Conservation (phyloP, 2,113 vertebrate genomes). For the Lagopus muta region DNA sequence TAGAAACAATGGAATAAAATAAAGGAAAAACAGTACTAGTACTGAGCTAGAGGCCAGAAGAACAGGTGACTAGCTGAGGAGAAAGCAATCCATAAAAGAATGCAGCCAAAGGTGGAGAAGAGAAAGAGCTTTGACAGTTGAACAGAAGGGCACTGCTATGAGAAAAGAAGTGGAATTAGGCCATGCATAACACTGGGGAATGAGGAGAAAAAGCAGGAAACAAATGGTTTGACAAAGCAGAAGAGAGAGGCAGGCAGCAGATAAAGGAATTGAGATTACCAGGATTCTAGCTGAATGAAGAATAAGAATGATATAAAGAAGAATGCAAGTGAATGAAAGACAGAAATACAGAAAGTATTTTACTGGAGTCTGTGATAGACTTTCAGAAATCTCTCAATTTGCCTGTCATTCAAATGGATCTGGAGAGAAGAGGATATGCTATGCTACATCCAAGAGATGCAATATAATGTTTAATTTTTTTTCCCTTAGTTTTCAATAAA, state of each 20-base stretch:
- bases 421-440: background rate
- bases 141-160: background rate
- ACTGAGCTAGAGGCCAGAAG: background rate
- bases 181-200: background rate
- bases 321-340: background rate
- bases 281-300: background rate
- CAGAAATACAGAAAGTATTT: background rate
- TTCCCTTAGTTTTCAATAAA: background rate
- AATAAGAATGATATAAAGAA: background rate
- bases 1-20: background rate
- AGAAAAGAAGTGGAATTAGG: background rate
- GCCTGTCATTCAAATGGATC: background rate
- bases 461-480: background rate
- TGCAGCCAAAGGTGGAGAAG: background rate
- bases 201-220: background rate
- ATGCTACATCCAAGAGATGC: background rate
- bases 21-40: background rate
- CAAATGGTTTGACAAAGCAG: fast-evolving
- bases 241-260: background rate
- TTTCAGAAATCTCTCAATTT: background rate
- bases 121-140: background rate
- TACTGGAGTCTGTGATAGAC: background rate
- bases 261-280: background rate
- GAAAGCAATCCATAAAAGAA: background rate
- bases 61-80: background rate